Evolutionary conservation across 2,888 invertebrate species (phyloP).

Genomic region (Erpobdella octoculata): DNA sequence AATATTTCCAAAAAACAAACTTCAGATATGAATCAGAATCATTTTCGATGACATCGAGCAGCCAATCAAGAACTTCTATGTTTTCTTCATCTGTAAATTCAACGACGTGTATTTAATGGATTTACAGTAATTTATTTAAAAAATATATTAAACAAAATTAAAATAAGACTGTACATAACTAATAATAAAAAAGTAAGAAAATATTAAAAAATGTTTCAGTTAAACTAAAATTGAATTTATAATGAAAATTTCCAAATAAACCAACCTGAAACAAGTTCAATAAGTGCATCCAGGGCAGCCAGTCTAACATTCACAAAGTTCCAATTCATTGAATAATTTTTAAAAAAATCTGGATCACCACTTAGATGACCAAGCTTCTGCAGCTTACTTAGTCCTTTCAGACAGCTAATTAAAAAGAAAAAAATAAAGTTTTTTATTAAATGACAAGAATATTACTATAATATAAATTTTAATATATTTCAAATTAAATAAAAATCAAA

Average conservation of each 20-base stretch:
- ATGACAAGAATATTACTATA: neutral
- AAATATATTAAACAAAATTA: neutral
- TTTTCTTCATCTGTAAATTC: neutral
- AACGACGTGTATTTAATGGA: neutral
- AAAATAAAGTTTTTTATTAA: neutral
- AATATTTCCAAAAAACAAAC: slow-evolving; percentile 31
- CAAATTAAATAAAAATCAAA: neutral
- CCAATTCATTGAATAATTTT: slow-evolving; percentile 81
- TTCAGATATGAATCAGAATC: slow-evolving; percentile 69
- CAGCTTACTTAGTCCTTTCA: slow-evolving; percentile 78
- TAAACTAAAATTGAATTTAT: neutral
- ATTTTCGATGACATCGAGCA: slow-evolving; percentile 73
- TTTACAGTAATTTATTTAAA: neutral
- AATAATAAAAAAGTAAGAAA: neutral
- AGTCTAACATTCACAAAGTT: slow-evolving; percentile 81
- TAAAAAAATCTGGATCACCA: slow-evolving; percentile 77
- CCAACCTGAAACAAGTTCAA: slow-evolving; percentile 60
- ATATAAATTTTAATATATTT: neutral
- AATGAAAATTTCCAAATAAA: neutral
- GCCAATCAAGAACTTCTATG: slow-evolving; percentile 62
- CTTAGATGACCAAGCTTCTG: slow-evolving; percentile 92
- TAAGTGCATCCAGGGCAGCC: slow-evolving; percentile 81
- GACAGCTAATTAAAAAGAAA: slow-evolving; percentile 58
- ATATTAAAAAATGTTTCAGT: neutral
- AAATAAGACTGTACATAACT: neutral